Evolutionary conservation across 1,140 invertebrate species (phyloP), one percentile per base, ranked within the genome.

Genomic region (Scylla paramamosain): DNA sequence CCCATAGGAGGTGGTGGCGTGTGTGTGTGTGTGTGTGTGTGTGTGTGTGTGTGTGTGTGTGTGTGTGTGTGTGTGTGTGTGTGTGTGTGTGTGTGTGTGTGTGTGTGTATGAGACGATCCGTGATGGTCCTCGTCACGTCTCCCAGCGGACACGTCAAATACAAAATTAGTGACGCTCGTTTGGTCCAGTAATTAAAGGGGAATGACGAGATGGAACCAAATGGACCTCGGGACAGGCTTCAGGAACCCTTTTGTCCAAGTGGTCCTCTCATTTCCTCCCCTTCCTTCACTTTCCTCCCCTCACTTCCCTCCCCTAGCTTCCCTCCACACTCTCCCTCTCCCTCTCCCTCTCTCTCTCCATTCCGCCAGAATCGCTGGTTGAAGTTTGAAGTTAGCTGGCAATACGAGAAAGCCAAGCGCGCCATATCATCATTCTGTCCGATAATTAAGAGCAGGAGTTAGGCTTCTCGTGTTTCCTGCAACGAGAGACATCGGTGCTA

Each of bases 21-120:
- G n/a, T n/a, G n/a, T n/a, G n/a, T n/a, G n/a, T n/a, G n/a, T n/a
- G n/a, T n/a, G n/a, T n/a, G n/a, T n/a, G n/a, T n/a, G n/a, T n/a
- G n/a, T 77, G 67, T 77, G 67, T 77, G 67, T 77, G 67, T 77
- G 67, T 77, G 67, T 77, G 67, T 77, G 67, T 77, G 67, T 77
- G 67, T 77, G 67, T 77, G 67, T 77, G 12, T 14, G 52, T 59
- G 52, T 59, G 52, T 59, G 52, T 59, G 52, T 59, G 52, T 59
- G 2, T 59, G 52, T 59, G 52, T 59, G 52, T 59, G 52, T 59
- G 52, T 59, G 52, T 59, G 52, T 59, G 52, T 59, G 52, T 59
- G 52, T 59, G 2, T 59, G 52, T 59, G 2, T 14, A 12, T 59
- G 39, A 2, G 39, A 39, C 39, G 39, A 39, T 6, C 39, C 39